Conservation (phyloP, 2,113 vertebrate genomes). For the Sturnira hondurensis region DNA sequence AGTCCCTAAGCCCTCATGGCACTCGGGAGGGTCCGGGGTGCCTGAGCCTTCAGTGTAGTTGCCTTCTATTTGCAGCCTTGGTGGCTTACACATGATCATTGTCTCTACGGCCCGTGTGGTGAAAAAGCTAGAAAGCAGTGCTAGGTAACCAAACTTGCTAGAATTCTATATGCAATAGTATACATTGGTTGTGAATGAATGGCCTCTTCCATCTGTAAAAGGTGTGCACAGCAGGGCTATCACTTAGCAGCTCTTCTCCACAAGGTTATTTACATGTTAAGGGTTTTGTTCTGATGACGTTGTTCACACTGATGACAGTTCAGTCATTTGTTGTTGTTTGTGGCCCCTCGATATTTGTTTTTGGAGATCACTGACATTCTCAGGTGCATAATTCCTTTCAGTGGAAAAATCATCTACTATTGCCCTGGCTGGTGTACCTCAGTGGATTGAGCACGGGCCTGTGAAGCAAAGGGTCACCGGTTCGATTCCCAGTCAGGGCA, state of each 20-base stretch:
- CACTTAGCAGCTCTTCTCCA: neutral
- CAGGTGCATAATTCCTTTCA: neutral
- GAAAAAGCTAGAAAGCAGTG: neutral
- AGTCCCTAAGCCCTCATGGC: neutral
- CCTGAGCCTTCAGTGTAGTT: neutral
- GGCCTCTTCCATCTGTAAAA: neutral
- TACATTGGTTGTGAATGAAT: neutral
- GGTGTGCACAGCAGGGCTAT: neutral
- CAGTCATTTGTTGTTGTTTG: neutral
- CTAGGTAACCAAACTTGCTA: neutral
- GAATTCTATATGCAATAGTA: neutral
- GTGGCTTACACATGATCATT: neutral
- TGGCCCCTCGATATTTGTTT: neutral
- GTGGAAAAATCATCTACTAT: neutral
- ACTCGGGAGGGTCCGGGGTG: neutral
- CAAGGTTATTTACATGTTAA: neutral
- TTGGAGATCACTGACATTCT: neutral
- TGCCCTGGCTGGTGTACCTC: no score
- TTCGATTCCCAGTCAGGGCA: no score
- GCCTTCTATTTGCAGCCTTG: neutral
- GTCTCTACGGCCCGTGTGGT: neutral
- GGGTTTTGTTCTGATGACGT: neutral
- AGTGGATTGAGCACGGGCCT: no score
- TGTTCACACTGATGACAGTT: neutral
- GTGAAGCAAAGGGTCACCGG: no score